A percentile compares a stretch with the other conserved stretches of the same genome.
Evolutionary conservation across 2,888 invertebrate species (phyloP).

Genomic region (Pantelozetes paolii): DNA sequence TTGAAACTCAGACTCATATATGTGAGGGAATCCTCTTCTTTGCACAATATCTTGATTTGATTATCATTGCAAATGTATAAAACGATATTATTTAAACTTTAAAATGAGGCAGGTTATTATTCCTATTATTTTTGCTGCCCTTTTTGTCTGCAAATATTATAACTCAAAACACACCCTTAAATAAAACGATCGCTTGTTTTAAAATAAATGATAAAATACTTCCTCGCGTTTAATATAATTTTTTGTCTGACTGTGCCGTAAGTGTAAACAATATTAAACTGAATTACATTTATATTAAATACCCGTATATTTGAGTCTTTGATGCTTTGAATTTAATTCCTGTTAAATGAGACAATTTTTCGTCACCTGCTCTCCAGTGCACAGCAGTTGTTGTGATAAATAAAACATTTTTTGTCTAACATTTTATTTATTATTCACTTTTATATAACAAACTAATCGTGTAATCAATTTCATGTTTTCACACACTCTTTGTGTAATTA

Average conservation of each 20-base stretch:
- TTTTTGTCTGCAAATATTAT: constrained; percentile 6
- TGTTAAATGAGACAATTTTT: constrained; percentile 8
- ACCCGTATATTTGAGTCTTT: background rate
- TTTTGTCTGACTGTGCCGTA: constrained; percentile 20
- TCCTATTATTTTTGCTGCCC: background rate
- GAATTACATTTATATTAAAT: background rate
- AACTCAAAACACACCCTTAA: constrained; percentile 32
- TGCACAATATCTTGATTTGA: constrained; percentile 35
- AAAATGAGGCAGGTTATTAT: constrained; percentile 27
- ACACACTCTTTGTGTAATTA: too few species aligned
- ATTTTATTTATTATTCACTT: too few species aligned
- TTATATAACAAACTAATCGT: too few species aligned
- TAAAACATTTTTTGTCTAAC: background rate
- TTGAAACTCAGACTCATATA: constrained; percentile 13
- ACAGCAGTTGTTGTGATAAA: too few species aligned
- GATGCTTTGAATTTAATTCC: background rate
- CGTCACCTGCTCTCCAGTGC: constrained; percentile 3
- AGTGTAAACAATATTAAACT: constrained; percentile 27
- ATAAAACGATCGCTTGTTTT: constrained; percentile 22
- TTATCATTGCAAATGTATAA: constrained; percentile 27
- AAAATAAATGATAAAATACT: constrained; percentile 25
- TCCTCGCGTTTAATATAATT: constrained; percentile 22
- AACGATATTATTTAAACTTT: constrained; percentile 30
- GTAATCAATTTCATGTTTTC: too few species aligned
- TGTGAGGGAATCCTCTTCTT: background rate